A percentile compares a stretch with the other conserved stretches of the same genome.
phyloP scores from a whole-genome alignment of 2,888 invertebrate species.

The Arctia plantaginis region DNA sequence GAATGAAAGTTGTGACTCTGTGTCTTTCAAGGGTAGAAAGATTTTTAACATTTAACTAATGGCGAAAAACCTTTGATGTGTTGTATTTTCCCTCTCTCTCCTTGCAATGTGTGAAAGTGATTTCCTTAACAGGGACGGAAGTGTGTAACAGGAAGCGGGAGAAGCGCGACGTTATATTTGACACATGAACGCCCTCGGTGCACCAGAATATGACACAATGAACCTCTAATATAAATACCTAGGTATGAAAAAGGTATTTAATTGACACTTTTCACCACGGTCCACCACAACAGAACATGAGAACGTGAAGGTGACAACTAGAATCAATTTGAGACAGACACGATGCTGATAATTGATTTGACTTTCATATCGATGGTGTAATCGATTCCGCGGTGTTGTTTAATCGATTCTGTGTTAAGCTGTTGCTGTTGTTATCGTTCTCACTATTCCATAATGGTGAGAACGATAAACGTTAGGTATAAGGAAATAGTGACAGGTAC shows the following conservation, averaged over 20 bases:
- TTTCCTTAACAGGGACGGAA: no score
- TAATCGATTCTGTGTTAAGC: slow-evolving; percentile 64
- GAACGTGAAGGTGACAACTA: slow-evolving; percentile 79
- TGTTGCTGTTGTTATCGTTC: no score
- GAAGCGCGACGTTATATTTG: no score
- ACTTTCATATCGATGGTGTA: slow-evolving; percentile 67
- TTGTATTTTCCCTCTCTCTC: no score
- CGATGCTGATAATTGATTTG: slow-evolving; percentile 79
- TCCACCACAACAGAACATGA: slow-evolving; percentile 40
- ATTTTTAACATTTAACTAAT: no score
- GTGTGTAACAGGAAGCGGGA: no score
- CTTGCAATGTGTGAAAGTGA: no score
- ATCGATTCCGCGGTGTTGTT: slow-evolving; percentile 71
- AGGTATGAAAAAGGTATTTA: slow-evolving; percentile 20
- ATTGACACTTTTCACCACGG: slow-evolving; percentile 33
- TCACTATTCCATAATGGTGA: slow-evolving; percentile 36
- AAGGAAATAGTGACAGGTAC: slow-evolving; percentile 24
- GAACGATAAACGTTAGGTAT: slow-evolving; percentile 18
- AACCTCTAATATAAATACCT: background rate
- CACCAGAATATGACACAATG: background rate
- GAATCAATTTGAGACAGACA: slow-evolving; percentile 84
- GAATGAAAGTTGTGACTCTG: no score
- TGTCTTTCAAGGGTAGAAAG: no score
- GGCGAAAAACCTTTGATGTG: no score
- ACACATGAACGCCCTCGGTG: no score